Evolutionary conservation across 2,113 vertebrate species (phyloP), one percentile per base, ranked within the genome.

Genomic region (Suricata suricatta): DNA sequence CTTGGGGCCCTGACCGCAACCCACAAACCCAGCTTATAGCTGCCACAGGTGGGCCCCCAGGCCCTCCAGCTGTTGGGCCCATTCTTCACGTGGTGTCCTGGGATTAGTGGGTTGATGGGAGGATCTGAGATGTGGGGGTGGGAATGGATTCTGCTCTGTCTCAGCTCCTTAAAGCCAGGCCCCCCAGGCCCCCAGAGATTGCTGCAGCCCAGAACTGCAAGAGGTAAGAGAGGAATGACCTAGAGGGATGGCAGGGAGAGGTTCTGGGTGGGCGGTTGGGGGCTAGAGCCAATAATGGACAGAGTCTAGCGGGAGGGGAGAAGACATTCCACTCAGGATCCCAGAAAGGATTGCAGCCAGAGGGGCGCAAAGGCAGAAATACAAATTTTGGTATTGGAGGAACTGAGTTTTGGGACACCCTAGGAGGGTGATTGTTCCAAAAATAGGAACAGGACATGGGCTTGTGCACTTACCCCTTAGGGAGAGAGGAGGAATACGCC

Each of bases 51-150:
- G 90, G 29, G 60, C 35, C 44, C 44, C 35, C 44, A 66, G 69
- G 35, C 35, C 41, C 41, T 95, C 85, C 72, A 96, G 96, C 77
- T 94, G 81, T 82, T 93, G 81, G 38, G 44, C 71, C 77, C 88
- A 71, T 94, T 66, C 72, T 96, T 92, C 33, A 72, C n/a, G 80
- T 82, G 10, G 0, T 74, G 54, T 84, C 80, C 54, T 80, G 38
- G 64, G 80, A 77, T 96, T 94, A 93, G 57, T 31, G 0, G 19
- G 47, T 83, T 29, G 38, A 35, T 66, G 72, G 87, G 80, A 96
- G 80, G 71, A 64, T 25, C 93, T 95, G 85, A 54, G 25, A 81
- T 93, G 64, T 79, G 64, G 74, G 82, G 5, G 31, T 91, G 77
- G 89, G 71, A 94, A 60, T 68, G 89, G 83, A 88, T 93, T 96